Percentiles rank a stretch among this genome's conserved stretches.
These are phyloP conservation scores for Acrocephalus scirpaceus DNA, from an alignment of 2,797 vertebrate species.

Conservation along the genomic window DNA sequence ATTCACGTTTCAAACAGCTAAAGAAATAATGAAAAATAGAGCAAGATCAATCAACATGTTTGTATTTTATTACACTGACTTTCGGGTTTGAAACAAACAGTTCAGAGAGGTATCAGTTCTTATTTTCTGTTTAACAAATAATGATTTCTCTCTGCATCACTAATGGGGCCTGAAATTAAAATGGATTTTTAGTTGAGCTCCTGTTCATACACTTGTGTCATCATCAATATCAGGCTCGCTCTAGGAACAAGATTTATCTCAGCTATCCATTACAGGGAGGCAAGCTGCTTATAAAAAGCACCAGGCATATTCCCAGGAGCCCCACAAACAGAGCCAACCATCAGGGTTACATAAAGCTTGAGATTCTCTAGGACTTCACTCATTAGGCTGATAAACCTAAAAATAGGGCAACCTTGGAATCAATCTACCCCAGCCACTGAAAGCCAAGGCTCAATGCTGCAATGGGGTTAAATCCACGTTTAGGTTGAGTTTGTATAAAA, in stretches of 20 bases:
- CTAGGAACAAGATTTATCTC: slow-evolving; percentile 27
- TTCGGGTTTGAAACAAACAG: neutral
- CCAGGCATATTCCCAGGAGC: neutral
- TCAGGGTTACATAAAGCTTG: neutral
- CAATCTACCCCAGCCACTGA: neutral
- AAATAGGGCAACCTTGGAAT: neutral
- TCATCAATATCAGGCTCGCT: neutral
- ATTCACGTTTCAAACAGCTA: neutral
- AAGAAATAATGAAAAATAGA: neutral
- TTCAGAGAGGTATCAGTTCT: neutral
- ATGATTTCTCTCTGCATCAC: slow-evolving; percentile 36
- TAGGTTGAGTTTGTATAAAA: neutral
- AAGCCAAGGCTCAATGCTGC: accelerated
- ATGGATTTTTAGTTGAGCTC: slow-evolving; percentile 58
- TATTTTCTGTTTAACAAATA: slow-evolving; percentile 54
- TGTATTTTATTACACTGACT: neutral
- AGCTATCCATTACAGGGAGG: neutral
- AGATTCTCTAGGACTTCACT: neutral
- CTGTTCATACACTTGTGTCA: neutral
- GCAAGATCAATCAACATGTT: neutral
- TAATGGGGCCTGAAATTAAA: slow-evolving; percentile 64
- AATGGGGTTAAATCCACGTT: neutral
- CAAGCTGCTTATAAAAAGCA: neutral
- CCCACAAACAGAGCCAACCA: neutral
- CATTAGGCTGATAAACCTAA: neutral